A percentile compares a stretch with the other conserved stretches of the same genome.
Conservation (phyloP, 2,888 invertebrate species). For the Drosophila ezoana region DNA sequence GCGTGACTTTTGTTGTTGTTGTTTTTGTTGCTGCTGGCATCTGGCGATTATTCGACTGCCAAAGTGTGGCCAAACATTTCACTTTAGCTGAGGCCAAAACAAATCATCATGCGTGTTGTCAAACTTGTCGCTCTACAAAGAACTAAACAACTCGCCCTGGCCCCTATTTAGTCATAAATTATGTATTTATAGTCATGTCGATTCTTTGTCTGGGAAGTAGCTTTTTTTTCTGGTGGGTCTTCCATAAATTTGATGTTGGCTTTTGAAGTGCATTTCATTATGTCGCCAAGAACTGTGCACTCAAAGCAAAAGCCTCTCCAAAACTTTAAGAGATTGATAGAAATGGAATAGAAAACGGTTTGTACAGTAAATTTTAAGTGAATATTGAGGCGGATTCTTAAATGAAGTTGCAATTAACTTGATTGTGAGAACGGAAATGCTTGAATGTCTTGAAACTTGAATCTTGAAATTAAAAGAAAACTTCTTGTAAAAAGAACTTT, state of each 20-base stretch:
- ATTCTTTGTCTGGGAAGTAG: slow-evolving; percentile 32
- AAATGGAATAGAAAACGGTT: too few species aligned
- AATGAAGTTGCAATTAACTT: too few species aligned
- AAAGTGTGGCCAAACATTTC: slow-evolving; percentile 64
- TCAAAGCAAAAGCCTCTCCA: slow-evolving; percentile 3
- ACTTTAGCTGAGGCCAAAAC: slow-evolving; percentile 47
- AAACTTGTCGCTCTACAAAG: slow-evolving; percentile 33
- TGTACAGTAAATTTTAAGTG: too few species aligned
- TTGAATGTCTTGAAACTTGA: too few species aligned
- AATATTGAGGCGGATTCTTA: too few species aligned
- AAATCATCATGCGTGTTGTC: slow-evolving; percentile 62
- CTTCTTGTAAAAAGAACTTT: neutral
- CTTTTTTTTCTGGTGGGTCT: neutral
- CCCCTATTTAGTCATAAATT: slow-evolving; percentile 66
- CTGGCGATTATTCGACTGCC: slow-evolving; percentile 50
- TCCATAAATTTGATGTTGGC: slow-evolving; percentile 50
- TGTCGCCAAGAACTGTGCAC: slow-evolving; percentile 18
- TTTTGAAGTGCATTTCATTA: slow-evolving; percentile 42
- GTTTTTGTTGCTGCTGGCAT: slow-evolving; percentile 36
- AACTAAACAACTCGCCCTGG: slow-evolving; percentile 13
- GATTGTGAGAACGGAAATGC: too few species aligned
- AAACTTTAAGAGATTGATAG: too few species aligned
- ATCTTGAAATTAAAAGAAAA: too few species aligned
- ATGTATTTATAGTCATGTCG: slow-evolving; percentile 62
- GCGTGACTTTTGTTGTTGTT: slow-evolving; percentile 27